Base-by-base conservation (phyloP, 2,797 vertebrate species). In the Poecilia gillii region DNA sequence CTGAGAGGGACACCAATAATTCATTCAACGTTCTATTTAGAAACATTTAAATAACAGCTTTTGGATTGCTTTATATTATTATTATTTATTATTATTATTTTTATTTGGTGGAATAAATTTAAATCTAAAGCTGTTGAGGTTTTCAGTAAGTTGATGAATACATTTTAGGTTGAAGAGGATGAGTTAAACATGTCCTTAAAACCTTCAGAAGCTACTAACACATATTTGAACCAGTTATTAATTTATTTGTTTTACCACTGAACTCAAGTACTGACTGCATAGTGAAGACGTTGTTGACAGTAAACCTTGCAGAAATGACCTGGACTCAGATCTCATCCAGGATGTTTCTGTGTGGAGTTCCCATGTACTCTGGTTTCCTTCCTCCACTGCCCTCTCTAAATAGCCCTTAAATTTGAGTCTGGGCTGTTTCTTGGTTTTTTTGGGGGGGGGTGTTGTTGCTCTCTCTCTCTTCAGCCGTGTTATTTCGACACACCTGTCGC, bases 401-500 rank as follows among this genome's bases (percentile, higher is more conserved):
- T 71, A 28, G 25, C 41, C 25, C 41, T 45, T 45, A 71, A 18
- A 6, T 45, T 45, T 45, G 25, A 45, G 68, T 46, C 41, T 16
- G 31, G 6, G 25, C 20, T 41, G 66, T 70, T 70, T 70, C 39
- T 70, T 47, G 39, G 39, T 14, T 3, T 13, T 14, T 14, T 0
- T 3, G 31, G 31, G 31, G 31, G 33, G 33, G 33, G 0, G 33
- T n/a, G 2, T 49, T 20, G 2, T 6, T 14, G 16, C 46, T 18
- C 18, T 49, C 49, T 23, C 49, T 25, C 23, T 13, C 11, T 64
- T 45, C 16, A 45, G 8, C 16, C 9, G 12, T 49, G 4, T 66
- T 33, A 2, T 36, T 76, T 47, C 2, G 7, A 76, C 45, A 68
- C 75, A 68, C 75, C 59, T 76, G 59, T 76, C 28, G 12, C 45